These are phyloP conservation scores for Crypturellus undulatus DNA, from an alignment of 2,113 vertebrate species.

Conservation along the genomic window DNA sequence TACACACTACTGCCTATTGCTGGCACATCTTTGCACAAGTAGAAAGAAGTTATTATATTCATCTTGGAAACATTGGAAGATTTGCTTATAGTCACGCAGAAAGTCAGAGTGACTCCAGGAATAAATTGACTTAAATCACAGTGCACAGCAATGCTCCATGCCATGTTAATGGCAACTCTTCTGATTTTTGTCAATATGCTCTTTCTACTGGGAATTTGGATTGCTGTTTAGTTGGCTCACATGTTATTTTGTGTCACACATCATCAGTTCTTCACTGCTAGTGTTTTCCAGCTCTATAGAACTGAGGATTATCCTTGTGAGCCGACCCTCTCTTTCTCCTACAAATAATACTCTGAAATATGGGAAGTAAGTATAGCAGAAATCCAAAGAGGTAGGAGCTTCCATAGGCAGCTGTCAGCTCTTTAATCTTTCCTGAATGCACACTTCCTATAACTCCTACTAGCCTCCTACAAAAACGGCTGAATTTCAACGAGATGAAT, in stretches of 20 bases:
- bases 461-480: neutral
- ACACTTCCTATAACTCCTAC: neutral
- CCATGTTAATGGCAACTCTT: neutral
- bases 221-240: neutral
- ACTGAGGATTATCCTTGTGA: neutral
- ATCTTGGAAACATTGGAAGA: neutral
- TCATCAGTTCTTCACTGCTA: neutral
- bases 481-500: neutral
- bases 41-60: neutral
- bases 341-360: neutral
- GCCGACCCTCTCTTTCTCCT: neutral
- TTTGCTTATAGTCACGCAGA: neutral
- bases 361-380: neutral
- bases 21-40: neutral
- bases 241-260: neutral
- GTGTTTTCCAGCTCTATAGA: neutral
- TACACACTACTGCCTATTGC: neutral
- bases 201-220: neutral
- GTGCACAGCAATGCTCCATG: neutral
- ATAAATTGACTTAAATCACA: conserved; percentile 19
- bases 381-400: neutral
- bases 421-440: neutral
- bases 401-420: neutral
- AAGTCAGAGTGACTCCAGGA: neutral
- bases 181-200: neutral